Evolutionary conservation across 2,113 vertebrate species (phyloP).

Genomic region (Lates calcarifer): DNA sequence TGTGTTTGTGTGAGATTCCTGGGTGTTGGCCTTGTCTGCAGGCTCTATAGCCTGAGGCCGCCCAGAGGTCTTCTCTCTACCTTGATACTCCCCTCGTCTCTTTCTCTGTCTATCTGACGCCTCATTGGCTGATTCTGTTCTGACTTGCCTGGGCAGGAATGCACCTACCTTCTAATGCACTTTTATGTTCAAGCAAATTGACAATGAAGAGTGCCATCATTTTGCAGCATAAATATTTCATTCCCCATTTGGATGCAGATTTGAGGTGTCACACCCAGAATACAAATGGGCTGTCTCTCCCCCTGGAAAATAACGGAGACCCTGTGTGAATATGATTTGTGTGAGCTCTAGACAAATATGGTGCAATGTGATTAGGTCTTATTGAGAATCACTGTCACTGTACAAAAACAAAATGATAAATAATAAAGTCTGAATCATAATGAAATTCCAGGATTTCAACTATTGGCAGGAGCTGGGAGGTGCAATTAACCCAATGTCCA

Average conservation of each 20-base stretch:
- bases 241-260: conserved; percentile 85
- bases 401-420: conserved; percentile 40
- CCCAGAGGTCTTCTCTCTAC: conserved; percentile 45
- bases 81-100: conserved; percentile 32
- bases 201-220: conserved; percentile 82
- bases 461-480: conserved; percentile 17
- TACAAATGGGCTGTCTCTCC: conserved; percentile 73
- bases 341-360: conserved; percentile 48
- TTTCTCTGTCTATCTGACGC: conserved; percentile 31
- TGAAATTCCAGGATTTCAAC: conserved; percentile 15
- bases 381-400: conserved; percentile 54
- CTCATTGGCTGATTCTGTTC: conserved; percentile 78
- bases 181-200: conserved; percentile 83
- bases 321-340: conserved; percentile 70
- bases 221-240: conserved; percentile 84
- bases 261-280: conserved; percentile 66
- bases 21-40: conserved; percentile 49
- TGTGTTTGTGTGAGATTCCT: conserved; percentile 42
- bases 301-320: conserved; percentile 40
- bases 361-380: conserved; percentile 55
- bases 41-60: conserved; percentile 42
- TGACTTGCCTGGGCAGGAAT: conserved; percentile 82
- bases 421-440: conserved; percentile 39
- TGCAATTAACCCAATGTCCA: conserved; percentile 14
- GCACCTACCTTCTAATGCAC: conserved; percentile 79